Percentiles rank a stretch among this genome's conserved stretches.
Evolutionary conservation across 2,113 vertebrate species (phyloP).

Genomic region (Piprites chloris): DNA sequence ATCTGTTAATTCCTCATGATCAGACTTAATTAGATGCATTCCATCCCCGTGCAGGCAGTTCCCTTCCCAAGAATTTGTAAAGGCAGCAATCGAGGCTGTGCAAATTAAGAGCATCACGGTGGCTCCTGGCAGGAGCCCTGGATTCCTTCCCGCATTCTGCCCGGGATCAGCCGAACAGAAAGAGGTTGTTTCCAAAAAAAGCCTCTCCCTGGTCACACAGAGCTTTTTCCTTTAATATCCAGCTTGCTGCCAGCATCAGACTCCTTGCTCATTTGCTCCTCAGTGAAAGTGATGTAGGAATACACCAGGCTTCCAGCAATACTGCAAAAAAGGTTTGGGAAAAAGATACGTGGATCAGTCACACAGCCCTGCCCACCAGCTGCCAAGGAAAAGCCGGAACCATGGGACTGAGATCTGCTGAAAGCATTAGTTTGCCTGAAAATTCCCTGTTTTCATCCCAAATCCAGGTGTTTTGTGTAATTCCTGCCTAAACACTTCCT

Average conservation of each 20-base stretch:
- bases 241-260: constrained; percentile 68
- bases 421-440: rapidly evolving
- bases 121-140: not conserved
- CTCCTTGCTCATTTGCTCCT: constrained; percentile 85
- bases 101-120: not conserved
- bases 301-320: constrained; percentile 96
- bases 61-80: not conserved
- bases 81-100: constrained; percentile 59
- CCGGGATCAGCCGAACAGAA: not conserved
- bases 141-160: not conserved
- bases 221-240: constrained; percentile 80
- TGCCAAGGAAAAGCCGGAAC: not conserved
- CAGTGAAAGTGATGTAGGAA: constrained; percentile 92
- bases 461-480: rapidly evolving
- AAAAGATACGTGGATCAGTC: rapidly evolving
- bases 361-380: too few species aligned
- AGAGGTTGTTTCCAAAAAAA: not conserved
- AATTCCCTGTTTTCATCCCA: not conserved
- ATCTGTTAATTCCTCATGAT: constrained; percentile 29
- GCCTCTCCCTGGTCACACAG: constrained; percentile 63
- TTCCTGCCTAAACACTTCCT: not conserved
- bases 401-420: rapidly evolving
- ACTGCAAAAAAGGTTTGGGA: constrained; percentile 43
- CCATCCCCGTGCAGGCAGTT: not conserved
- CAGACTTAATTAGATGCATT: not conserved